Percentiles rank a stretch among this genome's conserved stretches.
These are phyloP conservation scores for Anarsia innoxiella DNA, from an alignment of 2,888 invertebrate species.

Conservation along the genomic window DNA sequence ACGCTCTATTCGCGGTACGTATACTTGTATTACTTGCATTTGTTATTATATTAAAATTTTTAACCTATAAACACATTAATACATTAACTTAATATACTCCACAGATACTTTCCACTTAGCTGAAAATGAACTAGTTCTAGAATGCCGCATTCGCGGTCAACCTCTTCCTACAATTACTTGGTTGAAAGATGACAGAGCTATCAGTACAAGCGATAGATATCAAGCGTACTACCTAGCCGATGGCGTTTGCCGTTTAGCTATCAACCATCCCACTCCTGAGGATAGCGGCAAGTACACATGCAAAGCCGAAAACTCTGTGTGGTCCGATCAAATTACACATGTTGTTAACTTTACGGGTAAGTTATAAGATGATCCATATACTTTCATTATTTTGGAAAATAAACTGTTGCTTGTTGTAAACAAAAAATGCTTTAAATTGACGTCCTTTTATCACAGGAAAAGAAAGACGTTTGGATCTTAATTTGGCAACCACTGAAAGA, in stretches of 20 bases:
- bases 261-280: conserved; percentile 77
- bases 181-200: conserved; percentile 80
- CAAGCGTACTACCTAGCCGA: conserved; percentile 81
- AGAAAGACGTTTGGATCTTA: conserved; percentile 42
- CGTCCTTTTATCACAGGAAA: conserved; percentile 37
- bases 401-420: too few relatives aligned
- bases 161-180: conserved; percentile 84
- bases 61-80: too few relatives aligned
- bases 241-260: conserved; percentile 82
- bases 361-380: conserved; percentile 11
- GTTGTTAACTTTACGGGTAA: conserved; percentile 81
- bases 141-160: conserved; percentile 85
- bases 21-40: background rate
- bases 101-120: conserved; percentile 82
- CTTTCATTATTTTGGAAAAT: too few relatives aligned
- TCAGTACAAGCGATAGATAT: conserved; percentile 75
- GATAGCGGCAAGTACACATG: conserved; percentile 87
- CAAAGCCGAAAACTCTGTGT: conserved; percentile 81
- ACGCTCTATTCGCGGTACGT: conserved; percentile 82
- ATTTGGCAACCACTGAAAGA: conserved; percentile 45
- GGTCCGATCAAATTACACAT: conserved; percentile 84
- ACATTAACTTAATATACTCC: conserved; percentile 22
- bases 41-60: background rate
- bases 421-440: too few relatives aligned
- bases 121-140: conserved; percentile 83